Conservation (phyloP, 1,140 invertebrate species). For the Drosophila dunni region DNA sequence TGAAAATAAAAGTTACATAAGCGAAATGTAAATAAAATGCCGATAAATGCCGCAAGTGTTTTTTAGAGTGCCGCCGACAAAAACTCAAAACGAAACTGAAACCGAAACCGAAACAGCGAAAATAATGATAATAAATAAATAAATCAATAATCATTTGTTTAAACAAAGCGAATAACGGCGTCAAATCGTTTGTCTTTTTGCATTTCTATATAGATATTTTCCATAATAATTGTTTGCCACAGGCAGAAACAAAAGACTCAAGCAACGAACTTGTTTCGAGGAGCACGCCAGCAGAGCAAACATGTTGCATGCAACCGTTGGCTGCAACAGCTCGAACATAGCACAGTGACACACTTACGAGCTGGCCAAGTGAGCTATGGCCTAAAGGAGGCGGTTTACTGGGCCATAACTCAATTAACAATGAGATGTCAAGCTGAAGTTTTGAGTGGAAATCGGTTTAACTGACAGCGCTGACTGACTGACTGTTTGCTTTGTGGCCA, state of each 20-base stretch:
- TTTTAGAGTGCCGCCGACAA: slow-evolving; percentile 25
- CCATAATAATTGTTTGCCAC: slow-evolving; percentile 4
- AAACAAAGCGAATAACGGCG: slow-evolving; percentile 63
- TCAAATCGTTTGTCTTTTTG: slow-evolving; percentile 44
- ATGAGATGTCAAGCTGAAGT: slow-evolving; percentile 45
- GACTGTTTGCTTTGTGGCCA: slow-evolving; percentile 12
- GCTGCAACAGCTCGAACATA: slow-evolving; percentile 42
- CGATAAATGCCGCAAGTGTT: slow-evolving; percentile 34
- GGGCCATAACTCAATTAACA: slow-evolving; percentile 64
- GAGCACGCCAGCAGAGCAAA: slow-evolving; percentile 7
- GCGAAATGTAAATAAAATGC: slow-evolving; percentile 53
- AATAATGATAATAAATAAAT: slow-evolving; percentile 30
- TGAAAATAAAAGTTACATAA: slow-evolving; percentile 63
- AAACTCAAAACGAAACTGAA: slow-evolving; percentile 32
- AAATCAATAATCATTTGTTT: slow-evolving; percentile 63
- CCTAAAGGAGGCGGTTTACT: slow-evolving; percentile 13
- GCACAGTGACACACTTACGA: slow-evolving; percentile 69
- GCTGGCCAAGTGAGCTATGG: not conserved
- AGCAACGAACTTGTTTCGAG: slow-evolving; percentile 61
- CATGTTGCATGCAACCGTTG: slow-evolving; percentile 44
- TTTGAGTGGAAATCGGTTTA: slow-evolving; percentile 42
- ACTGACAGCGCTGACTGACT: slow-evolving; percentile 21
- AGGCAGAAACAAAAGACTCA: slow-evolving; percentile 65
- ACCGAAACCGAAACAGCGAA: slow-evolving; percentile 51
- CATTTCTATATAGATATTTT: slow-evolving; percentile 33